A percentile compares a stretch with the other conserved stretches of the same genome.
Conservation (phyloP, 2,888 invertebrate genomes). For the Lasioglossum zephyrum region DNA sequence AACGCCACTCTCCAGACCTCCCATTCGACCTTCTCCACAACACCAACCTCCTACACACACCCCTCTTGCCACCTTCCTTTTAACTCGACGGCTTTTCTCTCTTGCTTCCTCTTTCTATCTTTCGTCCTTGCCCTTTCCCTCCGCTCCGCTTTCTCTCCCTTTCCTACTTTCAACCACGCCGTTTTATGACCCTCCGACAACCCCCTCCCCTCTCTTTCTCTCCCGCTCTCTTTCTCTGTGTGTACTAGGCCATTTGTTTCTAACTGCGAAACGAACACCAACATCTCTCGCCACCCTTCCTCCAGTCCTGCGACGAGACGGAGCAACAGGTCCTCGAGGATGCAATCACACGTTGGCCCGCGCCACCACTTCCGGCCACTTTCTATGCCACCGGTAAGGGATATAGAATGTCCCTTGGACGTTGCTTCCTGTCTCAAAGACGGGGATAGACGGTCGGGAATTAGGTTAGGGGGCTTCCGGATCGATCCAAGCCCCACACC, state of each 20-base stretch:
- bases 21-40: slow-evolving; percentile 42
- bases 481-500: neutral
- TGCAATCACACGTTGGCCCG: slow-evolving; percentile 71
- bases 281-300: slow-evolving; percentile 45
- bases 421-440: slow-evolving; percentile 15
- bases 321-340: slow-evolving; percentile 80
- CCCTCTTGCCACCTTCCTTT: slow-evolving; percentile 3
- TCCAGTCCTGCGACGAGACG: slow-evolving; percentile 29
- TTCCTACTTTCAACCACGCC: slow-evolving; percentile 32
- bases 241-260: slow-evolving; percentile 70
- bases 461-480: slow-evolving; percentile 15
- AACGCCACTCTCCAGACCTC: slow-evolving; percentile 47
- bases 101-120: neutral
- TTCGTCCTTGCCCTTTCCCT: neutral
- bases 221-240: slow-evolving; percentile 26
- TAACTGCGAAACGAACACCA: slow-evolving; percentile 74
- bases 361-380: slow-evolving; percentile 63
- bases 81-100: slow-evolving; percentile 1
- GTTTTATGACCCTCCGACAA: slow-evolving; percentile 26
- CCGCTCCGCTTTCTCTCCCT: neutral
- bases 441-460: neutral
- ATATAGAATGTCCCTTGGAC: slow-evolving; percentile 18
- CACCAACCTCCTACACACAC: neutral
- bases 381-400: slow-evolving; percentile 15
- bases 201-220: neutral